Evolutionary conservation across 2,113 vertebrate species (phyloP), one percentile per base, ranked within the genome.

Genomic region (Cephalopholis sonnerati): DNA sequence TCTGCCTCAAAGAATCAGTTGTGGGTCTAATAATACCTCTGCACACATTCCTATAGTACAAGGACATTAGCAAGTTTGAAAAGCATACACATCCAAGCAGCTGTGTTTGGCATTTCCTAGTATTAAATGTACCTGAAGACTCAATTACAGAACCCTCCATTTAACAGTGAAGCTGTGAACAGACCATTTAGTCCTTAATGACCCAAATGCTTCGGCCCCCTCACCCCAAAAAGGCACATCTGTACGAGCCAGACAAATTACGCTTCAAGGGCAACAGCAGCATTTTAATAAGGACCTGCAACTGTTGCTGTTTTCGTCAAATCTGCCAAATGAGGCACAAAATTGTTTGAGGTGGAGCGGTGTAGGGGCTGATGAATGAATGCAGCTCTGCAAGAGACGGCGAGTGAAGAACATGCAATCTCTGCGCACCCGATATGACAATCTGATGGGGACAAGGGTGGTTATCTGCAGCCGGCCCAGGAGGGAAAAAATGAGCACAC

Each of bases 241-340:
- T 89, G 70, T 27, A 74, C 67, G 9, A 73, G 57, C 50, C 64
- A 77, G 41, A 44, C 36, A 69, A 83, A 83, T 77, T 12, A 25
- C 4, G 24, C 65, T 79, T 62, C 61, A 68, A 76, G 69, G 79
- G 74, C 66, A 85, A 41, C 57, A 65, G 78, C 15, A 54, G 59
- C 36, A 59, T 67, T 82, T 77, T 79, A 77, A 81, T 81, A 70
- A 81, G 72, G 79, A 81, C 69, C 50, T 81, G 82, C 68, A 72
- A 85, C 69, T 77, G 82, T 73, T 84, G 78, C 79, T 44, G 55
- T 73, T 69, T 77, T 72, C 2, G 17, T 70, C 63, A 75, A 57
- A 79, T 70, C 39, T 74, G 74, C 54, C 71, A 84, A 87, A 87
- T 72, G 85, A 80, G 58, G 72, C 87, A 64, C 39, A 75, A 65